Evolutionary conservation across 1,140 invertebrate species (phyloP).

Genomic region (Neodiprion virginianus): DNA sequence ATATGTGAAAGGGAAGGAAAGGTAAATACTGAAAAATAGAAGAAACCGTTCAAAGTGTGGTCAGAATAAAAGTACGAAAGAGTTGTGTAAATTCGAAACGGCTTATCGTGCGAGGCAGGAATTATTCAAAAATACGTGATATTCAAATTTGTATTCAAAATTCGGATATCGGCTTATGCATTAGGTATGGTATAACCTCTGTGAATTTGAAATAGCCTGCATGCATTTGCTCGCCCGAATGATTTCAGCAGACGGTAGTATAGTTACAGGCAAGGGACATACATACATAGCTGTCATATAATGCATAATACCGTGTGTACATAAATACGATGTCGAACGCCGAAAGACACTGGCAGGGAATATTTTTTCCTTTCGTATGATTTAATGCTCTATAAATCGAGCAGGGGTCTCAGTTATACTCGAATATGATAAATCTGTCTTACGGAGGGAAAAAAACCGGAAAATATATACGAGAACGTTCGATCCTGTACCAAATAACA

Average conservation of each 20-base stretch:
- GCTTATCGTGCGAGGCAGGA: background rate
- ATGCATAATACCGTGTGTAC: too few relatives aligned
- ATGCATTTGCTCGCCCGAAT: background rate
- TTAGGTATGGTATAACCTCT: background rate
- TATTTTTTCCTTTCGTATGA: background rate
- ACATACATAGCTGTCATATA: background rate
- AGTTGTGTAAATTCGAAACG: background rate
- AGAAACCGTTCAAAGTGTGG: background rate
- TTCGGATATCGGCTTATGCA: constrained; percentile 1
- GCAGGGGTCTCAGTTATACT: background rate
- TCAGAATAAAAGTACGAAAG: background rate
- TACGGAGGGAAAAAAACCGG: background rate
- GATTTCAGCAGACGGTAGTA: background rate
- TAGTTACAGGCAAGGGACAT: too few relatives aligned
- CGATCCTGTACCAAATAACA: background rate
- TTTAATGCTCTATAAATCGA: background rate
- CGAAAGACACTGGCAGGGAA: background rate
- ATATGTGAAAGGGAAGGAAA: background rate
- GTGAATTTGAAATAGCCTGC: background rate
- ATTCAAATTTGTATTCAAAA: background rate
- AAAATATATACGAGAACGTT: too few relatives aligned
- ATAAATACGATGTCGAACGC: background rate
- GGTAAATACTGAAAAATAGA: background rate
- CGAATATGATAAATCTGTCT: constrained; percentile 1
- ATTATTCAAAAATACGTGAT: background rate